A percentile compares a stretch with the other conserved stretches of the same genome.
phyloP scores from a whole-genome alignment of 2,888 invertebrate genomes.

The Theodoxus fluviatilis region DNA sequence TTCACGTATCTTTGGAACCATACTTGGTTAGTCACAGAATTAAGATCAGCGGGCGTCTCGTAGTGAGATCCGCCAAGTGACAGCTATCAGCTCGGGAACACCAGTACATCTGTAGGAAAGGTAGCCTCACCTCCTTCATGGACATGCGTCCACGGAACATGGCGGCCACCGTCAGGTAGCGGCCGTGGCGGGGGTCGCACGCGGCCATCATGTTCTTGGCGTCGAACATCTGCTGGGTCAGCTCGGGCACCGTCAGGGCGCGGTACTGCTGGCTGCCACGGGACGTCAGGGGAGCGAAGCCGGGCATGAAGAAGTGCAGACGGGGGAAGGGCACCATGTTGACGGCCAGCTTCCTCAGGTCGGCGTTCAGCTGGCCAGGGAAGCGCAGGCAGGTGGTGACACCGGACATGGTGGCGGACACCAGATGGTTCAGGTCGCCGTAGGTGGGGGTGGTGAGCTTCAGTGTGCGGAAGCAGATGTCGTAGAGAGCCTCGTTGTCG shows the following conservation, averaged over 20 bases:
- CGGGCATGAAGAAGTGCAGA: constrained; percentile 77
- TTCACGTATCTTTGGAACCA: no score
- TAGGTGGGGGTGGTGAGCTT: constrained; percentile 84
- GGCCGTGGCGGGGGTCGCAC: constrained; percentile 24
- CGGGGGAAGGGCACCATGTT: constrained; percentile 58
- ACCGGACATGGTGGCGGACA: constrained; percentile 68
- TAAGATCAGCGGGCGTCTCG: no score
- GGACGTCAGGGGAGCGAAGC: constrained; percentile 73
- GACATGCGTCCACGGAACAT: constrained; percentile 23
- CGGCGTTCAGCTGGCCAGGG: constrained; percentile 70
- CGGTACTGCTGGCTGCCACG: no score
- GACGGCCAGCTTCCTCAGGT: constrained; percentile 44
- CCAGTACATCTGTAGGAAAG: no score
- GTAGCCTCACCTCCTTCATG: constrained; percentile 22
- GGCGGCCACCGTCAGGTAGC: constrained; percentile 14
- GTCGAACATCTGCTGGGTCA: constrained; percentile 31
- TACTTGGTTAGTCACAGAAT: no score
- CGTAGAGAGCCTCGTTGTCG: constrained; percentile 87
- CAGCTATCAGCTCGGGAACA: no score
- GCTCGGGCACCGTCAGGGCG: constrained; percentile 28
- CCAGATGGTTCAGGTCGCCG: constrained; percentile 86
- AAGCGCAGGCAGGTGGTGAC: constrained; percentile 75
- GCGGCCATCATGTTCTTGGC: constrained; percentile 33
- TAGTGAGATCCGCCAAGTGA: no score
- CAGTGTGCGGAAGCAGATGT: constrained; percentile 87